Percentiles rank a stretch among this genome's conserved stretches.
Conservation (phyloP, 23 tunicate species). For the Halocynthia roretzi region DNA sequence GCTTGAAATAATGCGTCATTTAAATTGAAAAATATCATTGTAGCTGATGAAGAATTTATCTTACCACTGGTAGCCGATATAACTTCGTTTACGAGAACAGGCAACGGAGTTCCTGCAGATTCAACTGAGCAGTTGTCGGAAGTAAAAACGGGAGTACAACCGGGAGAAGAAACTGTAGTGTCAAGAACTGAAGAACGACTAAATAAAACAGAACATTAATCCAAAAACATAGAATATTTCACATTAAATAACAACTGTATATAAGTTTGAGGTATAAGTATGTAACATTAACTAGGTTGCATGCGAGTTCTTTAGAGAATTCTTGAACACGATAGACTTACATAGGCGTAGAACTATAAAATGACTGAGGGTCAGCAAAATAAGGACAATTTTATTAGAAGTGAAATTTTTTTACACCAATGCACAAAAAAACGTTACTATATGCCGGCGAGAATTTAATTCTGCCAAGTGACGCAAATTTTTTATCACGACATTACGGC, state of each 20-base stretch:
- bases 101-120: slow-evolving; percentile 51
- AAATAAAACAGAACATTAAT: neutral
- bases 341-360: no score
- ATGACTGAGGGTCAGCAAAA: no score
- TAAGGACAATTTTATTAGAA: no score
- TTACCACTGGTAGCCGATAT: slow-evolving; percentile 53
- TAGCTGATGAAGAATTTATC: neutral
- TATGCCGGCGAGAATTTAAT: no score
- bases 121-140: slow-evolving; percentile 35
- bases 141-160: slow-evolving; percentile 32
- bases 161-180: slow-evolving; percentile 36
- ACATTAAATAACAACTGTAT: neutral
- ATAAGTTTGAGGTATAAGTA: neutral
- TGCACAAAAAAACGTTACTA: no score
- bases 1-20: neutral
- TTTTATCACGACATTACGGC: no score
- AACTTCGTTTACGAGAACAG: slow-evolving; percentile 70
- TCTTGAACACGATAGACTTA: no score
- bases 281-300: no score
- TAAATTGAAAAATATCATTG: neutral
- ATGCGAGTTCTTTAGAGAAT: no score
- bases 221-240: neutral
- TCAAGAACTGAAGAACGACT: neutral
- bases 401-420: no score
- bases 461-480: no score